Percentiles rank a stretch among this genome's conserved stretches.
Evolutionary conservation across 1,140 invertebrate species (phyloP).

Genomic region (Lycorma delicatula): DNA sequence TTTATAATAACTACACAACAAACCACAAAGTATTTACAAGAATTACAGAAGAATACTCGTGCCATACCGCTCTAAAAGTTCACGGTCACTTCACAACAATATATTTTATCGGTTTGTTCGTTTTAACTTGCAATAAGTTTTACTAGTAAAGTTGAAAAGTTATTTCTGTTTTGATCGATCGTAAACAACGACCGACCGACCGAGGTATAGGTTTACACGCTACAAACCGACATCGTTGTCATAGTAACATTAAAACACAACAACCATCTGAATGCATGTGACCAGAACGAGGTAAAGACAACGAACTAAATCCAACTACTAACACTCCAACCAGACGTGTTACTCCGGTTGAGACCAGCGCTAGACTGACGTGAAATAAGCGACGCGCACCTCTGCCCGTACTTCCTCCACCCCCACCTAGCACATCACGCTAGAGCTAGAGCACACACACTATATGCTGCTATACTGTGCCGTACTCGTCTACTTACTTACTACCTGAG

Average conservation of each 20-base stretch:
- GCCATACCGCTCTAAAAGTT: background rate
- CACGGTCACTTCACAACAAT: background rate
- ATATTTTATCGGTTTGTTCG: background rate
- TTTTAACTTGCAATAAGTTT: slow-evolving; percentile 1
- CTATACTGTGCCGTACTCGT: background rate
- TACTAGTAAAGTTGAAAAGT: slow-evolving; percentile 3
- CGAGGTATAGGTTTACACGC: too few species aligned
- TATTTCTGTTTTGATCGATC: background rate
- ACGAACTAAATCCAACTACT: background rate
- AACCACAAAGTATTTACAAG: too few species aligned
- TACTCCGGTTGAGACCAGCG: background rate
- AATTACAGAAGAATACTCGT: background rate
- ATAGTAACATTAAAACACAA: slow-evolving; percentile 2
- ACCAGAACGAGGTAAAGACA: background rate
- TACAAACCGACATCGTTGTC: background rate
- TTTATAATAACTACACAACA: background rate
- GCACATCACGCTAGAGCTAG: background rate
- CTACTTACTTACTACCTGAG: background rate
- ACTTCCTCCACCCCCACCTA: too few species aligned
- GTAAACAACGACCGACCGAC: background rate
- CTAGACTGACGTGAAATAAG: background rate
- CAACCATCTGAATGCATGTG: background rate
- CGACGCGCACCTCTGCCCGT: background rate
- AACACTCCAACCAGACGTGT: background rate
- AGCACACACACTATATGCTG: background rate